Evolutionary conservation across 2,113 vertebrate species (phyloP), one percentile per base, ranked within the genome.

Genomic region (Gobius niger): DNA sequence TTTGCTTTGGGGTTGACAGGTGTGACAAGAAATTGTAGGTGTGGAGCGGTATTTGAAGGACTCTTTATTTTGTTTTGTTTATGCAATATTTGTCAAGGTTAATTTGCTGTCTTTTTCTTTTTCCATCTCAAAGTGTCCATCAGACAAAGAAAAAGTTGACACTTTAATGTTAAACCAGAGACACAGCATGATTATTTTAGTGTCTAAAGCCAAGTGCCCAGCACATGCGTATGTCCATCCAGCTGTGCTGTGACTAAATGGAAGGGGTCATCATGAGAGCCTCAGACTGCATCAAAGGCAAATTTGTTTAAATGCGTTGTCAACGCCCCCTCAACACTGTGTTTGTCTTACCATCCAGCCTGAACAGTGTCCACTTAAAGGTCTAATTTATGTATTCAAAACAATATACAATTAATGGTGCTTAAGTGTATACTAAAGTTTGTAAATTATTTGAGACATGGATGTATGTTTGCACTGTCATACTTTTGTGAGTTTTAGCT

Each of bases 331-430:
- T 49, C 11, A 41, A 65, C 66, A 42, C 7, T 41, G 7, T 8
- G 69, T 57, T 16, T 57, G 44, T 6, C 62, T 47, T 63, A 57
- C 85, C 83, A 87, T 82, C 70, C 63, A 82, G 67, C 65, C 78
- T 76, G 81, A 73, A 78, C 80, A 82, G 76, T 65, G 72, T 88
- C 82, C 82, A 76, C 78, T 52, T 78, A 65, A 70, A 78, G 69
- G 75, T 82, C 76, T 80, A 84, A 76, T 83, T 88, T 76, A 89
- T 90, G 85, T 92, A 91, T 90, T 89, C 82, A 81, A 89, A 84
- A 91, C 78, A 88, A 91, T 91, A 91, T 87, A 84, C 13, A 57
- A 89, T 91, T 81, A 83, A 92, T 93, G 93, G 93, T 94, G 93
- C 93, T 94, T 84, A 93, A 80, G 77, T 91, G 87, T 90, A 89